Base-by-base conservation (phyloP, 1,140 invertebrate genomes). In the Penaeus indicus region DNA sequence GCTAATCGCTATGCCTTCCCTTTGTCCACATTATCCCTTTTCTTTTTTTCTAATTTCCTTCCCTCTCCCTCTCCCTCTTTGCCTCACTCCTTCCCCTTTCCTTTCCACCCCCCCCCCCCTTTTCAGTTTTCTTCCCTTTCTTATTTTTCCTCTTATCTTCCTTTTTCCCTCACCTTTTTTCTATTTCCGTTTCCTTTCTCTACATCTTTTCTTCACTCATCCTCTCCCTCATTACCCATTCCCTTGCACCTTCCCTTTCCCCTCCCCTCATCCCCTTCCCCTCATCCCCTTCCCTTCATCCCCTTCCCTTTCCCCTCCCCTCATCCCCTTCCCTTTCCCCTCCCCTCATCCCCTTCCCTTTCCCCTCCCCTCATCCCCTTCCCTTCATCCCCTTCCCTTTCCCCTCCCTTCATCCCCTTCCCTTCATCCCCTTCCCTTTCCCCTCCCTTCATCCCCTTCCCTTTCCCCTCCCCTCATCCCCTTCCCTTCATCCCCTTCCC, bases 401-500 rank as follows among this genome's bases (percentile, higher is more conserved):
- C n/a, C n/a, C n/a, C 63, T 67, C 63, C n/a, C n/a, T 67, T 19
- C n/a, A 19, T 67, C 63, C n/a, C n/a, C n/a, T n/a, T 67, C 63
- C n/a, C 63, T 67, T 19, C n/a, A 19, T 67, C 63, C n/a, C 63
- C n/a, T 19, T 67, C 63, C n/a, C 63, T 67, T 21, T 67, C 19
- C n/a, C 19, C 19, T n/a, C n/a, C 63, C n/a, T n/a, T 67, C 63
- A 67, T n/a, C n/a, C 63, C n/a, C 19, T 67, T n/a, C n/a, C 63
- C n/a, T n/a, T 21, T n/a, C n/a, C 63, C 19, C 63, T 67, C 63
- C n/a, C 63, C 3, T 19, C n/a, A 19, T 67, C 63, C n/a, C 63
- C n/a, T 67, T 67, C n/a, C n/a, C 63, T 67, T 67, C 63, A 21
- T 67, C 63, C n/a, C n/a, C 63, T 67, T 67, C 63, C n/a, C n/a